Evolutionary conservation across 64 coral and sea anemone genomes (phyloP).

Genomic region (Anthopleura sola): DNA sequence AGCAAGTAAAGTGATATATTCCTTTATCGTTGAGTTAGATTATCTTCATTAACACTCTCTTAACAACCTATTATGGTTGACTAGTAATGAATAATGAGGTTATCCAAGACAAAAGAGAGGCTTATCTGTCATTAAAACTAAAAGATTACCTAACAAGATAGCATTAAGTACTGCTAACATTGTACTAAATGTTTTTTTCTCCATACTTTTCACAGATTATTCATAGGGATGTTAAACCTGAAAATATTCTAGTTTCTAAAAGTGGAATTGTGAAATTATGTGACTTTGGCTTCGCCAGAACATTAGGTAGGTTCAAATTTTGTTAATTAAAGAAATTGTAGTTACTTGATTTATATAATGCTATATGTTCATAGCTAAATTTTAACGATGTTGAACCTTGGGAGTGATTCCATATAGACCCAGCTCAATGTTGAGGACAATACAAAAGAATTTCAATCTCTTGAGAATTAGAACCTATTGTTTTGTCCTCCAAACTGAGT

Average conservation of each 20-base stretch:
- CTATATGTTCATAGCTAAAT: too few species aligned
- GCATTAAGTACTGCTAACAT: neutral
- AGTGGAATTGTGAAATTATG: constrained; percentile 97
- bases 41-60: neutral
- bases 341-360: too few species aligned
- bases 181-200: neutral
- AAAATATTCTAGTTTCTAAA: constrained; percentile 98
- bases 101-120: neutral
- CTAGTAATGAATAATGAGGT: neutral
- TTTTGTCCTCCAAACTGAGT: too few species aligned
- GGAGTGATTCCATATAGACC: too few species aligned
- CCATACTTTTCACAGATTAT: constrained; percentile 61
- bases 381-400: too few species aligned
- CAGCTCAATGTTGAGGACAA: too few species aligned
- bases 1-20: neutral
- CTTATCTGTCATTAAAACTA: neutral
- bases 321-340: too few species aligned
- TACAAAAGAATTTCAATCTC: too few species aligned
- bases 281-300: constrained; percentile 99
- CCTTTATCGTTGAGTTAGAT: neutral
- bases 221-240: constrained; percentile 98
- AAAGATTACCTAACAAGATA: neutral
- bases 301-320: constrained; percentile 61
- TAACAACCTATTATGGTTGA: neutral
- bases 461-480: too few species aligned